These are phyloP conservation scores for Pristionchus entomophagus DNA, from an alignment of 2,888 invertebrate species.

Conservation along the genomic window DNA sequence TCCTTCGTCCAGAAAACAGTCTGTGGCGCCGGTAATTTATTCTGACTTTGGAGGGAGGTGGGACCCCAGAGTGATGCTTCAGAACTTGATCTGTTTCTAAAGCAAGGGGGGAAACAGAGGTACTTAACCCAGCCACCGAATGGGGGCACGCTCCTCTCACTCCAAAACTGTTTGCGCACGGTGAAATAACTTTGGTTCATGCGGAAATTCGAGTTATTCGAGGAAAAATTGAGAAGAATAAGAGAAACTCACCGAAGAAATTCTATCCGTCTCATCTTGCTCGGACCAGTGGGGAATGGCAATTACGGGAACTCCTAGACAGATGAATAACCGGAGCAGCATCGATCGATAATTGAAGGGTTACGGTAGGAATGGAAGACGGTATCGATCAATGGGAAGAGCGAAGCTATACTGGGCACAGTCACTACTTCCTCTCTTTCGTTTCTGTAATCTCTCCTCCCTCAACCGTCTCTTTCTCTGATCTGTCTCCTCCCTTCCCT, in stretches of 20 bases:
- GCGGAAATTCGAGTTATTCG: background rate
- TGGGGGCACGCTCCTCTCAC: background rate
- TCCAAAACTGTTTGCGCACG: background rate
- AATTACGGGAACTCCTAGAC: background rate
- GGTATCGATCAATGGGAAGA: background rate
- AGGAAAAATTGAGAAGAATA: background rate
- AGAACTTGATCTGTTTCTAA: too few species aligned
- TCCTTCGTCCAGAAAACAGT: background rate
- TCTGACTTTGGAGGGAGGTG: background rate
- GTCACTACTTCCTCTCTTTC: slow-evolving; percentile 9
- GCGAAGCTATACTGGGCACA: background rate
- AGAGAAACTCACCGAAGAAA: background rate
- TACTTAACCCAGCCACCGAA: slow-evolving; percentile 12
- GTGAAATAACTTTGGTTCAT: background rate
- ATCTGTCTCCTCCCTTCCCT: background rate
- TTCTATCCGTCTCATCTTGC: slow-evolving; percentile 43
- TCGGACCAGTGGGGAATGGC: slow-evolving; percentile 5
- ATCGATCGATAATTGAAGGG: too few species aligned
- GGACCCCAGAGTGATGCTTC: background rate
- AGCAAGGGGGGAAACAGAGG: background rate
- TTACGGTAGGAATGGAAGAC: background rate
- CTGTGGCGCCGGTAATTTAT: background rate
- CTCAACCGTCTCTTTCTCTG: background rate
- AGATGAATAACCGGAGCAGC: background rate
- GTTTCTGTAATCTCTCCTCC: slow-evolving; percentile 9